Base-by-base conservation (phyloP, 1,140 invertebrate species). In the Drosophila dunni region DNA sequence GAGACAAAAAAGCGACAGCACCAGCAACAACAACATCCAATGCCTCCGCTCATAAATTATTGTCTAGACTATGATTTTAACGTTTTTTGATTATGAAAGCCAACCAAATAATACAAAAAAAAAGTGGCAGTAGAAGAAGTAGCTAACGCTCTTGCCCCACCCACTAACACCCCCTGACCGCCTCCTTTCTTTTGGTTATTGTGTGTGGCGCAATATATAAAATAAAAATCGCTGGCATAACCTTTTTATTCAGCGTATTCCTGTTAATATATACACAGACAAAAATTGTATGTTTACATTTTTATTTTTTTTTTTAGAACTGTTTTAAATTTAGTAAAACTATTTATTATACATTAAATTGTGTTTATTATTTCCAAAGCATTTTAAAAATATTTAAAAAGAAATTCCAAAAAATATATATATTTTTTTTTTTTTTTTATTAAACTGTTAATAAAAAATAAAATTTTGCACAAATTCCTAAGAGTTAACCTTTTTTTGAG, bases 1-100 rank as follows among this genome's bases (percentile, higher is more conserved):
- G 58, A 74, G 66, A 74, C 66, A 74, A 74, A 68, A 29, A 74
- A 69, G 51, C 46, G 53, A 66, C 36, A 42, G 11, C 38, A 42
- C n/a, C 38, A 11, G 3, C 38, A 40, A n/a, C 38, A 40, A 42
- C 38, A 42, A 50, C 24, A 29, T 2, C 17, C 10, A 40, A 40
- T 50, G 24, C 9, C 69, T 66, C 79, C 69, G 69, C 90, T 91
- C 90, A 91, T 91, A 91, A 91, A 91, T 91, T 91, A 91, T 91
- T 91, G 90, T 91, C 90, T 91, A 91, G 90, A 91, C 90, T 91
- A 91, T 91, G 90, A 91, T 91, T 91, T 91, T 91, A 91, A 91
- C 83, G 86, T 91, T 91, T 91, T 91, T 91, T 91, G 90, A 91
- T 91, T 91, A 91, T 91, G 86, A 86, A 86, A 88, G 76, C 73